These are phyloP conservation scores for Melipona beecheii DNA, from an alignment of 2,888 invertebrate species.

Conservation along the genomic window DNA sequence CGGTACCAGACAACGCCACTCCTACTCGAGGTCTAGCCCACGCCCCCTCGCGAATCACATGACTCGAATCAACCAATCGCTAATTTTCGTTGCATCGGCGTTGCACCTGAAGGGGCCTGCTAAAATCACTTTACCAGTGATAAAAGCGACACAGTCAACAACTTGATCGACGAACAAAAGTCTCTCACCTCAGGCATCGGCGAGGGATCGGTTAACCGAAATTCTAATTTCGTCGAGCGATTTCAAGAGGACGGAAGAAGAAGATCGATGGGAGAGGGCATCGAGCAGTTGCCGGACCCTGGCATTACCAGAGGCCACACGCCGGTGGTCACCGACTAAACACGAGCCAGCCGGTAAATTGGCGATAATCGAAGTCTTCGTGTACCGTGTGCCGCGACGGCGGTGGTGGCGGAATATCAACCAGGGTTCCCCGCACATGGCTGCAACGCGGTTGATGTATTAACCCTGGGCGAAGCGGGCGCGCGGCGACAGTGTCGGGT, in stretches of 20 bases:
- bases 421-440: slow-evolving; percentile 7
- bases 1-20: too few relatives aligned
- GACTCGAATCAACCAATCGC: too few relatives aligned
- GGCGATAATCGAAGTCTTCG: slow-evolving; percentile 63
- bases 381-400: slow-evolving; percentile 3
- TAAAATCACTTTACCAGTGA: too few relatives aligned
- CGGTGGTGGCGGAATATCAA: slow-evolving; percentile 42
- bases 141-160: too few relatives aligned
- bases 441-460: slow-evolving; percentile 53
- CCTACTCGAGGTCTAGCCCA: too few relatives aligned
- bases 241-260: background rate
- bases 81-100: too few relatives aligned
- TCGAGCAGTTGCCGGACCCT: slow-evolving; percentile 33
- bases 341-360: slow-evolving; percentile 57
- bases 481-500: slow-evolving; percentile 52
- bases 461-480: slow-evolving; percentile 48
- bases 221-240: slow-evolving; percentile 42
- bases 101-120: too few relatives aligned
- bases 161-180: slow-evolving; percentile 26
- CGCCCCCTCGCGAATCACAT: too few relatives aligned
- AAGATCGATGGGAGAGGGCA: background rate
- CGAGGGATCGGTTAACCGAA: slow-evolving; percentile 30
- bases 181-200: background rate
- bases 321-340: slow-evolving; percentile 56
- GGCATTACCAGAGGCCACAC: slow-evolving; percentile 37